Evolutionary conservation across 2,888 invertebrate genomes (phyloP).

Genomic region (Sialis lutaria): DNA sequence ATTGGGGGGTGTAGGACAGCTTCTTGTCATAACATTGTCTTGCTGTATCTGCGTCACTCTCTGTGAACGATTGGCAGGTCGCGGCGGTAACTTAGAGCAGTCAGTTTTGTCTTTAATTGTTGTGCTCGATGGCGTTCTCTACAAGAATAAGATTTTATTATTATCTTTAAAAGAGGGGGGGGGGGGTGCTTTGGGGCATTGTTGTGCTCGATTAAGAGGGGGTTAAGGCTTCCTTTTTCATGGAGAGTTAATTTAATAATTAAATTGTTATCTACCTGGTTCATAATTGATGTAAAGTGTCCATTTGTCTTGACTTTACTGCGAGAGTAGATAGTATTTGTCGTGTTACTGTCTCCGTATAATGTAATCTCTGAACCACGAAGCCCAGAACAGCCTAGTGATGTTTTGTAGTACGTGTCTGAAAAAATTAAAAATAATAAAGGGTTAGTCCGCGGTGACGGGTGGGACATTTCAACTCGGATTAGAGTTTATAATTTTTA

Average conservation of each 20-base stretch:
- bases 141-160: neutral
- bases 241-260: neutral
- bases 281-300: conserved; percentile 45
- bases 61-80: conserved; percentile 36
- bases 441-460: too few relatives aligned
- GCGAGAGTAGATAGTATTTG: conserved; percentile 18
- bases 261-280: conserved; percentile 28
- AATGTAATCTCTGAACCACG: conserved; percentile 28
- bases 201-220: too few relatives aligned
- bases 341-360: conserved; percentile 21
- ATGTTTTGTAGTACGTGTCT: conserved; percentile 7
- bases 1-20: conserved; percentile 70
- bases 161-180: neutral
- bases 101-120: neutral
- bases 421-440: too few relatives aligned
- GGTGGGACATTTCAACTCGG: too few relatives aligned
- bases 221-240: too few relatives aligned
- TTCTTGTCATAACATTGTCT: conserved; percentile 42
- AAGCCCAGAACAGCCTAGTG: conserved; percentile 30
- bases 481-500: too few relatives aligned
- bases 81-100: neutral
- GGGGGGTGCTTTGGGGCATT: too few relatives aligned
- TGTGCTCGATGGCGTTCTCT: neutral
- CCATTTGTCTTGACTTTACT: conserved; percentile 48
- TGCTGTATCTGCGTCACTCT: neutral